Evolutionary conservation across 2,888 invertebrate genomes (phyloP), one percentile per base, ranked within the genome.

Genomic region (Chromoteleia sp.): DNA sequence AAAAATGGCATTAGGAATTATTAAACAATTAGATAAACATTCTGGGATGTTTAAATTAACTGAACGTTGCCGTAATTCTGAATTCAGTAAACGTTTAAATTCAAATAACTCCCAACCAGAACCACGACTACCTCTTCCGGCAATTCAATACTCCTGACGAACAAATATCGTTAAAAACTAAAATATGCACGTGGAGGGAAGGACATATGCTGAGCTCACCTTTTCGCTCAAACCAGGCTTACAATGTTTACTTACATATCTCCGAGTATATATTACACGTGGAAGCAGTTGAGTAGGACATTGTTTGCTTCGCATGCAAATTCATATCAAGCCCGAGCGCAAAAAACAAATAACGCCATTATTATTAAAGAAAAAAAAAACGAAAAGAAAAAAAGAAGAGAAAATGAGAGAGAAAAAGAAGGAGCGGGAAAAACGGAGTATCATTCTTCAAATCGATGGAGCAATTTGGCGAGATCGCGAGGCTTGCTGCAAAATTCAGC

Each of bases 191-290:
- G 59, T 54, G 58, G 54, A 56, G 33, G 21, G 48, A 56, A 80
- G 79, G 82, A 87, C 85, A 85, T 87, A 88, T 90, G 86, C 88
- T 86, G 88, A 87, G 87, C 86, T 88, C 88, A 84, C 85, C 85
- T 88, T 89, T 88, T 77, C 85, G 85, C 86, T 87, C 86, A 88
- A 86, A 84, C 86, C 85, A 83, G 86, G 84, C 85, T 85, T 88
- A 88, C 87, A 89, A 87, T 89, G 86, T 90, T 89, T 88, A 86
- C 87, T 85, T 87, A 87, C 87, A 87, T 85, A 87, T 86, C 86
- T 85, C 86, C 84, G 86, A 88, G 86, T 84, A 87, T 86, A 84
- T 86, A 88, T 85, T 83, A 85, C 83, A 84, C 84, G 83, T 83
- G 82, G 85, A 86, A 84, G 83, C 71, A 84, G 83, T 85, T 81